Percentiles rank a stretch among this genome's conserved stretches.
These are phyloP conservation scores for Pogoniulus pusillus DNA, from an alignment of 2,797 vertebrate genomes.

Conservation along the genomic window DNA sequence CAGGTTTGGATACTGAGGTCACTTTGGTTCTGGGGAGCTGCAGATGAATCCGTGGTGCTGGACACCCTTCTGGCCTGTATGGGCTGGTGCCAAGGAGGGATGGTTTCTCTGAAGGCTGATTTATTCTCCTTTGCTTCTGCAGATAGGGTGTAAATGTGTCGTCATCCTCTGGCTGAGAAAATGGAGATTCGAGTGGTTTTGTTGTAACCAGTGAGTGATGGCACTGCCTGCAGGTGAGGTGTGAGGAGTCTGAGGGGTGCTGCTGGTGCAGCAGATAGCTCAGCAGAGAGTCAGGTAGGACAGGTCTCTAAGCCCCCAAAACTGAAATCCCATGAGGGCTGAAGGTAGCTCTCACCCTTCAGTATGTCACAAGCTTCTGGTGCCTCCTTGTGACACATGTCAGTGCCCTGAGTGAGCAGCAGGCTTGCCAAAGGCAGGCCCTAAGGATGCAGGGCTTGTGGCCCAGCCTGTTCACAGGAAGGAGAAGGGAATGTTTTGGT, in stretches of 20 bases:
- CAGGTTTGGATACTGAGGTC: not conserved
- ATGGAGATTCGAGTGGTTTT: not conserved
- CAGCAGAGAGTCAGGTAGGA: not conserved
- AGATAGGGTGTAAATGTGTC: not conserved
- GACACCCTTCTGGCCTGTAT: not conserved
- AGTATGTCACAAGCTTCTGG: not conserved
- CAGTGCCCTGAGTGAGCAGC: not conserved
- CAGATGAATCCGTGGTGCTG: not conserved
- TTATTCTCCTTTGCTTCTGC: not conserved
- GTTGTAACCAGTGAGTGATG: not conserved
- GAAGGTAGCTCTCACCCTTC: not conserved
- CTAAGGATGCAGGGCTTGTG: rapidly evolving
- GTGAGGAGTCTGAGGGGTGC: no score
- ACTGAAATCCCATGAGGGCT: not conserved
- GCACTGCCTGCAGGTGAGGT: not conserved
- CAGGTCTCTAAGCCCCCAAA: not conserved
- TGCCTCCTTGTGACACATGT: rapidly evolving
- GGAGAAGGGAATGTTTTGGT: rapidly evolving
- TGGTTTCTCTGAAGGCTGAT: not conserved
- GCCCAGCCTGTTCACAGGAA: not conserved
- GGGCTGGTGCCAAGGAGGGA: not conserved
- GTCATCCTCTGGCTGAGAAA: not conserved
- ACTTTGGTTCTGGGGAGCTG: not conserved
- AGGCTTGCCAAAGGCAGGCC: rapidly evolving
- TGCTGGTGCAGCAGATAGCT: not conserved